Conservation (phyloP, 2,797 vertebrate genomes). For the Falco rusticolus region DNA sequence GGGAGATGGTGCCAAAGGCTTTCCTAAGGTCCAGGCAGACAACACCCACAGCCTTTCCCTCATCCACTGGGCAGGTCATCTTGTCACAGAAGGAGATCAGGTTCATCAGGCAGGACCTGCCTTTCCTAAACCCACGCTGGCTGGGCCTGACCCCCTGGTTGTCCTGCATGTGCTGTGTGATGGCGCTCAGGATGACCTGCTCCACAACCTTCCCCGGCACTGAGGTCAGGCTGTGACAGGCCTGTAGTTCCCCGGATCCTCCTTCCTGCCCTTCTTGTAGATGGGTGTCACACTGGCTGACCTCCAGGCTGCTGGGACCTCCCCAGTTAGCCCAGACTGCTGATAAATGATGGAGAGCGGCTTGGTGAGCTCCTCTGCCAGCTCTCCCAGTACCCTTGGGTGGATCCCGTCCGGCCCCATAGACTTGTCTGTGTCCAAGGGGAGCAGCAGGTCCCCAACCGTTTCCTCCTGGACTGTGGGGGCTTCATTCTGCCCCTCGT, state of each 20-base stretch:
- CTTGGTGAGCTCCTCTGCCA: background rate
- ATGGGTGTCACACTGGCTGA: background rate
- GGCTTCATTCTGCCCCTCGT: background rate
- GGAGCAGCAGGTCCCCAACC: background rate
- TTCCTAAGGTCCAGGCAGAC: background rate
- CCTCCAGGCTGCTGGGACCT: background rate
- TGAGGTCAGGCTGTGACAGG: background rate
- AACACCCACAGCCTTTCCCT: background rate
- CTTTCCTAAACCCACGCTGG: background rate
- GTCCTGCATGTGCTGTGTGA: background rate
- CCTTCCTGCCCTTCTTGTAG: background rate
- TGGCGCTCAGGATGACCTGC: background rate
- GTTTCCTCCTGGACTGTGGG: background rate
- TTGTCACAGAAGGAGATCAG: background rate
- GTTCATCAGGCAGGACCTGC: background rate
- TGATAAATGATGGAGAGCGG: background rate
- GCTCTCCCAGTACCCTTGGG: no score
- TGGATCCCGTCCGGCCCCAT: background rate
- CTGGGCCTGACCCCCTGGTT: background rate
- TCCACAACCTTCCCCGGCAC: background rate
- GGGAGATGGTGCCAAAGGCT: background rate
- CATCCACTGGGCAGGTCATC: no score
- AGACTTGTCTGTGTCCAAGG: background rate
- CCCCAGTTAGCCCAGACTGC: background rate
- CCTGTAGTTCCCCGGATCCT: background rate